A percentile compares a stretch with the other conserved stretches of the same genome.
phyloP scores from a whole-genome alignment of 1,140 invertebrate genomes.

The Palaemon carinicauda region DNA sequence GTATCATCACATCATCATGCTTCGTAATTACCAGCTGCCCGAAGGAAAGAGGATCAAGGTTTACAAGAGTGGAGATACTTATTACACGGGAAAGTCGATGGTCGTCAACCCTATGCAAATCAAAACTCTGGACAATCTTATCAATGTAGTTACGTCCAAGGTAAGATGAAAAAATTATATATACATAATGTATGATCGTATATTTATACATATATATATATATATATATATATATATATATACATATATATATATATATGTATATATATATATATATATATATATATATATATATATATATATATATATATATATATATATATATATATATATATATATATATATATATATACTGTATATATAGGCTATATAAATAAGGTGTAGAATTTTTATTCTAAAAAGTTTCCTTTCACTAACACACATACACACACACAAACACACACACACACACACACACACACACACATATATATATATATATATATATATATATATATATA shows the following conservation, averaged over 20 bases:
- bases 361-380: too few relatives aligned
- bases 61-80: conserved; percentile 30
- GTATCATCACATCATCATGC: not conserved
- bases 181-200: not conserved
- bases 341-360: not conserved
- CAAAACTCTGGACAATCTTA: conserved; percentile 13
- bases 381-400: too few relatives aligned
- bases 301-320: not conserved
- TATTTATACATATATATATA: conserved; percentile 4
- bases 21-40: not conserved
- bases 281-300: not conserved
- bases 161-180: conserved; percentile 20
- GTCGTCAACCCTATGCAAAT: conserved; percentile 18
- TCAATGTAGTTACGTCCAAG: conserved; percentile 10
- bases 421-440: too few relatives aligned
- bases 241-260: not conserved
- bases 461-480: too few relatives aligned
- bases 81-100: conserved; percentile 9
- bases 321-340: not conserved
- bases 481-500: too few relatives aligned
- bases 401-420: too few relatives aligned
- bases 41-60: conserved; percentile 33
- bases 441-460: too few relatives aligned
- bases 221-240: not conserved
- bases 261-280: not conserved